A percentile compares a stretch with the other conserved stretches of the same genome.
These are phyloP conservation scores for Nannobrachium achirus DNA, from an alignment of 2,113 vertebrate species.

Conservation along the genomic window DNA sequence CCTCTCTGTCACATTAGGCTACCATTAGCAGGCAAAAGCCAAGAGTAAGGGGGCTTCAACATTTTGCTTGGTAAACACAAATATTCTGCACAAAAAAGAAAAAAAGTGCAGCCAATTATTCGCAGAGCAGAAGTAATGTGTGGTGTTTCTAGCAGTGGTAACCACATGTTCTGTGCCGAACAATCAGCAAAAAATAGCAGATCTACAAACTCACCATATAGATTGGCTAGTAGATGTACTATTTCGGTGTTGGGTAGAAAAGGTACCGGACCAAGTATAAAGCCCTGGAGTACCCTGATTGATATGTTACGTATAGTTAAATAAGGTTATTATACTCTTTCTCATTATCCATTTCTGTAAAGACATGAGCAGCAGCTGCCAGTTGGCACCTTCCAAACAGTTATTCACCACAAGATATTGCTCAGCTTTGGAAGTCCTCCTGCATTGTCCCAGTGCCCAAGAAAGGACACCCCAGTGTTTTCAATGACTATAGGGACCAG, in stretches of 20 bases:
- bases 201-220: no score
- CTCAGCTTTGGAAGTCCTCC: no score
- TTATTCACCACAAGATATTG: conserved; percentile 14
- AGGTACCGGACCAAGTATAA: conserved; percentile 3
- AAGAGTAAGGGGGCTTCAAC: conserved; percentile 42
- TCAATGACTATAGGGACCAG: no score
- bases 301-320: no score
- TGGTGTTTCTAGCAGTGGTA: conserved; percentile 1
- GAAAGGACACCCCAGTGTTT: no score
- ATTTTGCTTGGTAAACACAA: conserved; percentile 37
- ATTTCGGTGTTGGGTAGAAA: background rate
- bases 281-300: no score
- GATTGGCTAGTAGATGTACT: conserved; percentile 3
- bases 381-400: conserved; percentile 11
- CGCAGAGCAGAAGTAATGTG: conserved; percentile 30
- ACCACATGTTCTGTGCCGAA: background rate
- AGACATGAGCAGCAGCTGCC: no score
- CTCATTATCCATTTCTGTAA: no score
- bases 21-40: conserved; percentile 41
- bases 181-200: no score
- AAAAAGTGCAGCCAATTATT: conserved; percentile 32
- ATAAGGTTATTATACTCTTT: no score
- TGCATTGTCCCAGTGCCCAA: no score
- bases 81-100: conserved; percentile 36
- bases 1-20: conserved; percentile 54